These are phyloP conservation scores for Bathynomus jamesi DNA, from an alignment of 1,140 invertebrate species.

Conservation along the genomic window DNA sequence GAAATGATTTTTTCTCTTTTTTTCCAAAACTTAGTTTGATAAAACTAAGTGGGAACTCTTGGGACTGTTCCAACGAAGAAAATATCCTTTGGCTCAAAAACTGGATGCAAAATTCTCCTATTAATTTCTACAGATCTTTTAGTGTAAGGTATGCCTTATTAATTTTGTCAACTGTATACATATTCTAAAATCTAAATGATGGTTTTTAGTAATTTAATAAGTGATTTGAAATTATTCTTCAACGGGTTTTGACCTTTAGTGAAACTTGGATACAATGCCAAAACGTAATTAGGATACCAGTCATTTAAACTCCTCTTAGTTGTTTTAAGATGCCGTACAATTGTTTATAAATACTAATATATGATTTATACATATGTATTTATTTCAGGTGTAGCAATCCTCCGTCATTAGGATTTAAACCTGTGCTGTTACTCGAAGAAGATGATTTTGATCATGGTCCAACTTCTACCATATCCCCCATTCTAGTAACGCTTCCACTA, in stretches of 20 bases:
- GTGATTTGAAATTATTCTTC: no score
- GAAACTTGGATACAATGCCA: no score
- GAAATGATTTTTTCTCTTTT: slow-evolving; percentile 58
- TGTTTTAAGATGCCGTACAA: no score
- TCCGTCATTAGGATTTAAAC: slow-evolving; percentile 37
- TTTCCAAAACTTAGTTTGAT: slow-evolving; percentile 54
- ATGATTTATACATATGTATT: background rate
- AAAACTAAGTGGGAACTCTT: slow-evolving; percentile 46
- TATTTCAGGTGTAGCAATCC: slow-evolving; percentile 35
- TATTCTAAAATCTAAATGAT: no score
- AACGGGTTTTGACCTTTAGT: no score
- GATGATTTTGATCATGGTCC: slow-evolving; percentile 28
- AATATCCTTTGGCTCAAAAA: slow-evolving; percentile 42
- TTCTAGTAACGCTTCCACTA: background rate
- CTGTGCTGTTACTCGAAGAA: slow-evolving; percentile 38
- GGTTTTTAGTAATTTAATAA: no score
- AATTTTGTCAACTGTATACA: no score
- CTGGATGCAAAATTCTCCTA: slow-evolving; percentile 42
- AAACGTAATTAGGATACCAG: no score
- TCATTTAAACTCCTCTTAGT: no score
- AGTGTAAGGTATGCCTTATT: slow-evolving; percentile 31
- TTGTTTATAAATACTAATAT: background rate
- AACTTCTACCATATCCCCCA: background rate
- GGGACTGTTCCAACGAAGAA: slow-evolving; percentile 42
- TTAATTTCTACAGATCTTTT: slow-evolving; percentile 40